phyloP scores from a whole-genome alignment of 2,888 invertebrate genomes.

The Meghimatium bilineatum region DNA sequence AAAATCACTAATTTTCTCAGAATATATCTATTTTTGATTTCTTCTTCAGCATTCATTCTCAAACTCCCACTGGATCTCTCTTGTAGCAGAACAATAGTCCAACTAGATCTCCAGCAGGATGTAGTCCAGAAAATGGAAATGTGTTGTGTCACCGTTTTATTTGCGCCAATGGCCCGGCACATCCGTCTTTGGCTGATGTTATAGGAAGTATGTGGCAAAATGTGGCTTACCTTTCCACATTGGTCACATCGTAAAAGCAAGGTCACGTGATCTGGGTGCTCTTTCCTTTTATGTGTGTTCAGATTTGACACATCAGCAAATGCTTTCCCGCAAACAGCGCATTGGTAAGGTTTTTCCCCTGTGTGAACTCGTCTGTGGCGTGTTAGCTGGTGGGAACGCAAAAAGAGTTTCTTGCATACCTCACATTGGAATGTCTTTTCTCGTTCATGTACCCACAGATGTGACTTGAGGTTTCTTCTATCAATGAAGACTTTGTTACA shows the following conservation, averaged over 20 bases:
- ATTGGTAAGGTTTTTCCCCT: constrained; percentile 35
- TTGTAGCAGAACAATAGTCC: no score
- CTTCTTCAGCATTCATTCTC: no score
- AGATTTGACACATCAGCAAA: constrained; percentile 40
- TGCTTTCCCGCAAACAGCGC: constrained; percentile 22
- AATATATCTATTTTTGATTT: no score
- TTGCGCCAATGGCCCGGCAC: no score
- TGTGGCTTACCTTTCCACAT: constrained; percentile 32
- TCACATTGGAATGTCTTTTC: constrained; percentile 32
- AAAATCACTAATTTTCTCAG: no score
- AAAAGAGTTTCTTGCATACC: constrained; percentile 23
- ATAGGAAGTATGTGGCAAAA: no score
- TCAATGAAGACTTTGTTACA: constrained; percentile 36
- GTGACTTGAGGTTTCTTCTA: constrained; percentile 38
- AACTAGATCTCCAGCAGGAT: no score
- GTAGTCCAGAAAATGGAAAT: no score
- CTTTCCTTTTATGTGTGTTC: constrained; percentile 33
- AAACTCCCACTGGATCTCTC: no score
- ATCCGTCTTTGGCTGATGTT: no score
- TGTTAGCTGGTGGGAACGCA: constrained; percentile 39
- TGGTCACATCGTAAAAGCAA: not conserved
- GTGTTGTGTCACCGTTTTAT: no score
- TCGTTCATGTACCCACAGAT: constrained; percentile 38
- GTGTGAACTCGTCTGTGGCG: constrained; percentile 35
- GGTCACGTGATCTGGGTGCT: constrained; percentile 14